These are phyloP conservation scores for Rambutsinella grinnellia DNA, from an alignment of 2,888 invertebrate genomes.

Conservation along the genomic window DNA sequence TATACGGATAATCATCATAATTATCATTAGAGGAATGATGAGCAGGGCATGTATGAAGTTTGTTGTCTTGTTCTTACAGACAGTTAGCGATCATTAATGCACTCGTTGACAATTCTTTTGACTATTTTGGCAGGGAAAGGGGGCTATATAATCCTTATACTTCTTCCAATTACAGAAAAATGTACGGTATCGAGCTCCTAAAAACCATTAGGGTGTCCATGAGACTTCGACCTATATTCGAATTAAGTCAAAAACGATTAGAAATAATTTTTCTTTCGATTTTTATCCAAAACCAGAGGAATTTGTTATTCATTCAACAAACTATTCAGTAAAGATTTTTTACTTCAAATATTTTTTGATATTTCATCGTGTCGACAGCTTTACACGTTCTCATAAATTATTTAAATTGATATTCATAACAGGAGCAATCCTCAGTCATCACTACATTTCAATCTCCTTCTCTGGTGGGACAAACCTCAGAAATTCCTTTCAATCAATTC, in stretches of 20 bases:
- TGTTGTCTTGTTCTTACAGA: conserved; percentile 41
- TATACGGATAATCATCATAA: conserved; percentile 7
- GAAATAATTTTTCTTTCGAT: no score
- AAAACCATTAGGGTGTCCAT: no score
- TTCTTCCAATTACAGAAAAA: neutral
- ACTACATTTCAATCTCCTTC: neutral
- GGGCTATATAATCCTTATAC: neutral
- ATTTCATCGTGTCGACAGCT: neutral
- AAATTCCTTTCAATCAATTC: neutral
- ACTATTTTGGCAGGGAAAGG: no score
- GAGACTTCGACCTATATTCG: no score
- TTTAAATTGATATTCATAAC: neutral
- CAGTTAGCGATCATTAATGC: conserved; percentile 57
- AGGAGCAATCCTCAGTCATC: neutral
- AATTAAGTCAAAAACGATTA: no score
- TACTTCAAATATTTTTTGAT: neutral
- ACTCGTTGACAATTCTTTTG: conserved; percentile 51
- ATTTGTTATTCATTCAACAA: no score
- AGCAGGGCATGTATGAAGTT: conserved; percentile 9
- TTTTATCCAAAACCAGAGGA: no score
- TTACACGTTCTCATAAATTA: neutral
- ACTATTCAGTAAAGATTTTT: no score
- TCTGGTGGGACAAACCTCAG: neutral
- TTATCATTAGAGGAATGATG: conserved; percentile 17
- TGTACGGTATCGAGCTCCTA: no score